Base-by-base conservation (phyloP, 2,888 invertebrate species). In the Pimpla rufipes region DNA sequence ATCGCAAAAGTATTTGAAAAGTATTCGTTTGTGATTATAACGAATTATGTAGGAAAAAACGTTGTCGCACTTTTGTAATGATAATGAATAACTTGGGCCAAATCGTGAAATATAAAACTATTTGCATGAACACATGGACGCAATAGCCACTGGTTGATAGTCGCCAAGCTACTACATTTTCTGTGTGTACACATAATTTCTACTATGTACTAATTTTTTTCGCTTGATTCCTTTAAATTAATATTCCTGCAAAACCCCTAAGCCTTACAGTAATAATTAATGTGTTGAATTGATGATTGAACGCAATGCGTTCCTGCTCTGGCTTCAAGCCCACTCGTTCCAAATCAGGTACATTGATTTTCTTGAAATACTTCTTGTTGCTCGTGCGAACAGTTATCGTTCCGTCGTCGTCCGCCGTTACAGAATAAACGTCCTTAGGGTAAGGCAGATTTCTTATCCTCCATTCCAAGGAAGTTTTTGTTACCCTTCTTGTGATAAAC, bases 341-440 rank as follows among this genome's bases (percentile, higher is more conserved):
- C 64, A 97, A 92, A 90, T 97, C 97, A 10, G 96, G 96, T 37
- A 97, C 94, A 45, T 92, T 89, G 10, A 97, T 93, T 87, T 95
- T 96, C 90, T 97, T 97, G 89, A 94, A 97, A 93, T 97, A 97
- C 87, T 97, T 97, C 90, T 97, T 97, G 92, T 97, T 97, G 3
- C 94, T 95, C 11, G 97, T 97, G 79, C 96, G 94, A 3, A 97
- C 95, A 29, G 95, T 93, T 73, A 97, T 95, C 81, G 95, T 95
- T 52, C 95, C 95, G 73, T 96, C 95, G 85, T 94, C 93, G 83
- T 96, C 95, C 0, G 95, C 96, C 71, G 94, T 95, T 1, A 97
- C 95, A 1, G 95, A 95, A 91, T 97, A 97, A 0, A 95, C 95
- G 86, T 96, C 95, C 83, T 96, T 94, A 0, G 96, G 94, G 93